Evolutionary conservation across 1,140 invertebrate species (phyloP).

Genomic region (Daktulosphaira vitifoliae): DNA sequence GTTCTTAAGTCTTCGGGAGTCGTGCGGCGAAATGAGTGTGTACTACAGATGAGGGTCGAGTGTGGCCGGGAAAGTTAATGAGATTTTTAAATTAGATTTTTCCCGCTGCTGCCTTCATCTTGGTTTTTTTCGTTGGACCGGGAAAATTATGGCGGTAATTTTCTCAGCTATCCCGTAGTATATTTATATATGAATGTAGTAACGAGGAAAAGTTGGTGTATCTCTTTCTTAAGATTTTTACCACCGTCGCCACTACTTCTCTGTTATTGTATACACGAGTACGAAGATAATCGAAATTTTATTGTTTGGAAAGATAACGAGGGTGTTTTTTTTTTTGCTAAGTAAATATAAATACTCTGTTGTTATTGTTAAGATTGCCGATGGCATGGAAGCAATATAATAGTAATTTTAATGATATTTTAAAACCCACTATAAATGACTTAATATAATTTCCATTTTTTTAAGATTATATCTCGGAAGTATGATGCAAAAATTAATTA

Average conservation of each 20-base stretch:
- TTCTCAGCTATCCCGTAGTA: neutral
- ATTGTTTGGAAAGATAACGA: constrained; percentile 33
- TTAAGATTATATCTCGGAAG: too few species aligned
- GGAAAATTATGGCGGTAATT: constrained; percentile 32
- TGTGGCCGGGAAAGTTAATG: constrained; percentile 24
- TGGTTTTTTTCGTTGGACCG: neutral
- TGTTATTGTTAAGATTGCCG: too few species aligned
- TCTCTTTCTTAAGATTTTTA: constrained; percentile 5
- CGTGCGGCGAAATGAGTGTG: neutral
- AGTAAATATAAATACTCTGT: too few species aligned
- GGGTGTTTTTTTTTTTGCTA: constrained; percentile 20
- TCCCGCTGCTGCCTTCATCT: neutral
- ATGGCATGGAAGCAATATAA: too few species aligned
- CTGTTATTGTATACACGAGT: too few species aligned
- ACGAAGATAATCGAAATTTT: constrained; percentile 33
- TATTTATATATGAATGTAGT: too few species aligned
- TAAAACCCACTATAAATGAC: too few species aligned
- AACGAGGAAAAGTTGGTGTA: neutral
- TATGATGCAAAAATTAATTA: too few species aligned
- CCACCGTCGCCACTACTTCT: too few species aligned
- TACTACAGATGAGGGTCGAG: neutral
- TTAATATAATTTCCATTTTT: too few species aligned
- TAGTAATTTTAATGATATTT: too few species aligned
- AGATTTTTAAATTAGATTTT: constrained; percentile 34
- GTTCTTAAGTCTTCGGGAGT: too few species aligned